A percentile compares a stretch with the other conserved stretches of the same genome.
These are phyloP conservation scores for Echinometra lucunter DNA, from an alignment of 53 echinoderm and acorn worm genomes.

Conservation along the genomic window DNA sequence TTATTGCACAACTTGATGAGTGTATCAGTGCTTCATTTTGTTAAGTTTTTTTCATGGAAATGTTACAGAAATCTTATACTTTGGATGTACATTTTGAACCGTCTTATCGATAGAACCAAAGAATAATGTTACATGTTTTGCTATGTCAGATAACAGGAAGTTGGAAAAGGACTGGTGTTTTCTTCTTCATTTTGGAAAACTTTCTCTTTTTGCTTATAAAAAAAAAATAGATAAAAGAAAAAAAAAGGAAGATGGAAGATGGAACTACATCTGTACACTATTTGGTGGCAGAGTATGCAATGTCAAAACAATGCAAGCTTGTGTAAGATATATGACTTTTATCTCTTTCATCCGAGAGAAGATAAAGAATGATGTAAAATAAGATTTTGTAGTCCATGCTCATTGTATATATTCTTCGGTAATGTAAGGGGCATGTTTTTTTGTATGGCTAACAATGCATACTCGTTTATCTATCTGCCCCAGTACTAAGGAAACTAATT, in stretches of 20 bases:
- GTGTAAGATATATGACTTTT: not conserved
- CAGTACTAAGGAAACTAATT: not conserved
- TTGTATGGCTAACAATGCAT: not conserved
- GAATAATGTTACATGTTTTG: not conserved
- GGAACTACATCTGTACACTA: not conserved
- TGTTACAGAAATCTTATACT: not conserved
- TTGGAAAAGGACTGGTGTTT: not conserved
- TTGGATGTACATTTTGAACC: not conserved
- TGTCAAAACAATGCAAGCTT: constrained; percentile 30
- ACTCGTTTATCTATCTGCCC: not conserved
- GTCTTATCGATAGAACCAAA: constrained; percentile 14
- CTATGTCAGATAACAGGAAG: not conserved
- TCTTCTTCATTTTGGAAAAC: not conserved
- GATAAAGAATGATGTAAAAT: not conserved
- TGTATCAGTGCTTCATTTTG: not conserved
- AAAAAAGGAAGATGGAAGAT: no score
- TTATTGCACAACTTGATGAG: not conserved
- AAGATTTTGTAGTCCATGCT: not conserved
- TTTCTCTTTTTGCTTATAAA: not conserved
- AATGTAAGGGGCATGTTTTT: not conserved
- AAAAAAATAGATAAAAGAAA: not conserved
- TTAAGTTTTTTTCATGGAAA: not conserved
- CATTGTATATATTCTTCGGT: not conserved
- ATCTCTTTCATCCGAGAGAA: not conserved
- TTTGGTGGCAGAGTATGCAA: constrained; percentile 12